Base-by-base conservation (phyloP, 2,797 vertebrate genomes). In the Bucorvus abyssinicus region DNA sequence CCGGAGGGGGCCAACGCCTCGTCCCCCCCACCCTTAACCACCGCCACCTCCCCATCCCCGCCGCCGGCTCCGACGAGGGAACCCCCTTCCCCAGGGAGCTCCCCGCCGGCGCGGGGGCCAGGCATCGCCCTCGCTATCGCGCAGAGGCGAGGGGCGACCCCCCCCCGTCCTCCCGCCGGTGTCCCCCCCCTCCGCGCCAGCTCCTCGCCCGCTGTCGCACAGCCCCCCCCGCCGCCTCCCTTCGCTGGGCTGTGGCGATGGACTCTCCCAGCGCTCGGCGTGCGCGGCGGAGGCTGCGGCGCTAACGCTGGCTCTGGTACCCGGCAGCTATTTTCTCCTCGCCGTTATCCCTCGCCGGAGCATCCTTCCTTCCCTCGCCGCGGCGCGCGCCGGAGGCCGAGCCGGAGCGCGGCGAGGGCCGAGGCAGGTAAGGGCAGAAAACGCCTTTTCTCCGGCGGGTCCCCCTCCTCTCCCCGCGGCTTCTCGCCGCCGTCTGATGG, bases 221-320 rank as follows among this genome's bases (percentile, higher is more conserved):
- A 59, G 69, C 70, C 86, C 45, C 67, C 50, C 30, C 34, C 10
- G 17, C 34, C 67, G 3, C 80, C 80, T 93, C 90, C 92, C 90
- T 91, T 82, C 82, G 21, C 65, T 45, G 53, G 57, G 50, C 40
- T 61, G 88, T 79, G 69, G 76, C 60, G 83, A 95, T 97, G 97
- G 97, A 90, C 74, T 97, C 94, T 94, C 95, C 95, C 96, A 70
- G 8, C 45, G 83, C 88, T 91, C 89, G 44, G 90, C 18, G 88
- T 40, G 67, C 30, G 94, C 87, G 93, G 38, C 82, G 91, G 86
- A 92, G 92, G 96, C 87, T 89, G 94, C 76, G 70, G 87, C 81
- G 84, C 3, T 94, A 89, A 64, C 73, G 70, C 82, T 18, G 88
- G 68, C 19, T 60, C 78, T 90, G 87, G 71, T 92, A 53, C 97